Conservation (phyloP, 2,888 invertebrate species). For the Sarcophaga rosellei region DNA sequence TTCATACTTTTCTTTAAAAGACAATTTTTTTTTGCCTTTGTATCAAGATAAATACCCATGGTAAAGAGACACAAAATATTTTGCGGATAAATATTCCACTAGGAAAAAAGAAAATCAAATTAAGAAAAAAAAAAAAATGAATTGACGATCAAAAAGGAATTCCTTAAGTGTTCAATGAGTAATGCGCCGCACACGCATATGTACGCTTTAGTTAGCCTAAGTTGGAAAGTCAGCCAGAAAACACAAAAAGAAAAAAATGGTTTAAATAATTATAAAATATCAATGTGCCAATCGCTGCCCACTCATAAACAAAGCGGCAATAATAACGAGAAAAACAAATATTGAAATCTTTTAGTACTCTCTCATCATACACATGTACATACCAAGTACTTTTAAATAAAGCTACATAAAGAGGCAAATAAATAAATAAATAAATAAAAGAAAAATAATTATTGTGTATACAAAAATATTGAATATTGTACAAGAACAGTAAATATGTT, state of each 20-base stretch:
- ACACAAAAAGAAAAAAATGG: constrained; percentile 8
- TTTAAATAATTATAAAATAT: constrained; percentile 26
- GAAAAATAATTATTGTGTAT: background rate
- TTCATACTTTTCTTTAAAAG: background rate
- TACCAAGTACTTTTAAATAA: background rate
- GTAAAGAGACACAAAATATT: background rate
- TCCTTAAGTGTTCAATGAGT: constrained; percentile 63
- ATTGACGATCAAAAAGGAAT: constrained; percentile 61
- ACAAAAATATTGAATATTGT: background rate
- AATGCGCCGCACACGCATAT: constrained; percentile 31
- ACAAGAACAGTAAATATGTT: too few species aligned
- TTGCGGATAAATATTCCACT: constrained; percentile 38
- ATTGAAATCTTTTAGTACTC: constrained; percentile 21
- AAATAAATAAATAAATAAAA: constrained; percentile 19
- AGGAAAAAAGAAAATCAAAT: background rate
- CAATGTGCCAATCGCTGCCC: constrained; percentile 58
- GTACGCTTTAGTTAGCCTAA: background rate
- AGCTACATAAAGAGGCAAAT: constrained; percentile 13
- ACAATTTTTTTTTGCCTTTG: background rate
- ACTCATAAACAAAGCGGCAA: constrained; percentile 47
- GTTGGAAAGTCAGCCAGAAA: constrained; percentile 7
- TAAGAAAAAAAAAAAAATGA: constrained; percentile 6
- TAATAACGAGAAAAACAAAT: constrained; percentile 21
- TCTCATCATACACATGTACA: background rate
- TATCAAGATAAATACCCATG: background rate